Conservation (phyloP, 37 sponge, comb jelly and placozoan species). For the Beroe ovata region DNA sequence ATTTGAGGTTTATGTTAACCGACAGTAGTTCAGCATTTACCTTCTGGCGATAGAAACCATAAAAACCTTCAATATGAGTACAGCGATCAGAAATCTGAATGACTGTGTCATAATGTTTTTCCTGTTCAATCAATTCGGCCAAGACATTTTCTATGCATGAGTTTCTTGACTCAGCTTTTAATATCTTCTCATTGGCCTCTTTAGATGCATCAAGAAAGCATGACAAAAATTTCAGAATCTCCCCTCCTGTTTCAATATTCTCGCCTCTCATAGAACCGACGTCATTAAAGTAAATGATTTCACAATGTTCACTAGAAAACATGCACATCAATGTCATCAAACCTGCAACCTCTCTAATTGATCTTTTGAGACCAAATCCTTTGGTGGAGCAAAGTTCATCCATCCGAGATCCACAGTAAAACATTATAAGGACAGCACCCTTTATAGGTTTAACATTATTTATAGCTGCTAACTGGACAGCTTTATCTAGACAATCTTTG, state of each 20-base stretch:
- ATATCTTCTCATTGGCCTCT: background rate
- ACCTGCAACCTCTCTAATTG: slow-evolving; percentile 73
- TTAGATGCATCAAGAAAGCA: slow-evolving; percentile 6
- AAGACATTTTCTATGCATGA: background rate
- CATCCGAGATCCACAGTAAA: slow-evolving; percentile 79
- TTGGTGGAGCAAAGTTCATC: slow-evolving; percentile 81
- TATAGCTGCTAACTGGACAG: slow-evolving; percentile 90
- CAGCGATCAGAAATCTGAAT: background rate
- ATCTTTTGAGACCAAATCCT: slow-evolving; percentile 4
- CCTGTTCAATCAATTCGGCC: background rate
- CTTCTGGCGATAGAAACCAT: background rate
- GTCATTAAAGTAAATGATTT: slow-evolving; percentile 68
- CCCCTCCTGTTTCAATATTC: slow-evolving; percentile 54
- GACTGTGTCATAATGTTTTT: slow-evolving; percentile 27
- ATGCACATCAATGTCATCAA: slow-evolving; percentile 96
- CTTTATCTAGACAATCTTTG: slow-evolving; percentile 82
- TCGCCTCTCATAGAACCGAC: slow-evolving; percentile 11
- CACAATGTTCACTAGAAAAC: slow-evolving; percentile 90
- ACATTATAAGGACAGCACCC: slow-evolving; percentile 87
- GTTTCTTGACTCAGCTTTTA: background rate
- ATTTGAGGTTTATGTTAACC: slow-evolving; percentile 30
- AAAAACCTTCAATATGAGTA: no score
- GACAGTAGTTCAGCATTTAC: slow-evolving; percentile 1
- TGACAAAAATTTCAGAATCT: slow-evolving; percentile 32
- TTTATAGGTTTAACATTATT: slow-evolving; percentile 95